Evolutionary conservation across 2,888 invertebrate species (phyloP).

Genomic region (Mylabris sibirica): DNA sequence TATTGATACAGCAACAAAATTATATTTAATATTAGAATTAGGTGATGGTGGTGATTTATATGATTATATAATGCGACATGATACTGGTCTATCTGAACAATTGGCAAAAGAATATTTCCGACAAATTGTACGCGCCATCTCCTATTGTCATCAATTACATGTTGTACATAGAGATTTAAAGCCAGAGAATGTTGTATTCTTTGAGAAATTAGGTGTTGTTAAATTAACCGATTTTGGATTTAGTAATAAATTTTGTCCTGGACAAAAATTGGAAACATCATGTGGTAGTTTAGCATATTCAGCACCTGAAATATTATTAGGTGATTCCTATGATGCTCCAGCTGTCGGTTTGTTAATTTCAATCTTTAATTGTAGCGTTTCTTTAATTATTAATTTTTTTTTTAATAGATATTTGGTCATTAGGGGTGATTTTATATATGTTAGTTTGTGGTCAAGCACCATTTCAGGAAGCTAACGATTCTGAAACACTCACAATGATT

Average conservation of each 20-base stretch:
- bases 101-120: constrained; percentile 92
- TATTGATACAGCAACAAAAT: constrained; percentile 98
- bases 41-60: constrained; percentile 99
- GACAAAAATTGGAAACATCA: constrained; percentile 95
- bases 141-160: constrained; percentile 94
- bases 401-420: constrained; percentile 90
- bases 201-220: constrained; percentile 94
- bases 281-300: constrained; percentile 99
- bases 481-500: constrained; percentile 98
- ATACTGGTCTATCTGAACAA: constrained; percentile 83
- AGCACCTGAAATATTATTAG: constrained; percentile 97
- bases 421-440: constrained; percentile 99
- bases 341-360: constrained; percentile 80
- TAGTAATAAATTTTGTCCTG: constrained; percentile 96
- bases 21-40: constrained; percentile 94
- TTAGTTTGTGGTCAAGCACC: constrained; percentile 97
- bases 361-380: neutral
- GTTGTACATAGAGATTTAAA: constrained; percentile 93
- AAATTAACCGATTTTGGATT: constrained; percentile 99
- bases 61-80: constrained; percentile 97
- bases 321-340: constrained; percentile 98
- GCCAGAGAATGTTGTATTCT: constrained; percentile 99
- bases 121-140: constrained; percentile 97
- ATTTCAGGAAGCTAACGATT: constrained; percentile 99
- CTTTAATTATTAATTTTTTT: neutral